Conservation (phyloP, 2,888 invertebrate genomes). For the Meteorus colon region DNA sequence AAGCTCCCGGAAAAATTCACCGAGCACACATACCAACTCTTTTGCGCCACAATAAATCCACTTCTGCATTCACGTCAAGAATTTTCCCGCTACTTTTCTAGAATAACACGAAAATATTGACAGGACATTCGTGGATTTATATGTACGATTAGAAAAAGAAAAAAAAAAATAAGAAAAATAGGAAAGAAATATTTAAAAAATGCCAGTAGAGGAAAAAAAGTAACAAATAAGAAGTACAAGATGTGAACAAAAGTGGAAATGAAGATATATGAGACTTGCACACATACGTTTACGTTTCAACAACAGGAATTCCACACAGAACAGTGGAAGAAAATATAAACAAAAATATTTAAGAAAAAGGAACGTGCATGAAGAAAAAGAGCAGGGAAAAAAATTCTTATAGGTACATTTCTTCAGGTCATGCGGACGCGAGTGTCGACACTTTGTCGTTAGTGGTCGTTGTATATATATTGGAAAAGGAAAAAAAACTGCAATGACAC, state of each 20-base stretch:
- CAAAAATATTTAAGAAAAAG: background rate
- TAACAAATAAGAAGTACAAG: background rate
- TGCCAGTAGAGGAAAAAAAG: background rate
- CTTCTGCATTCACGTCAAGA: slow-evolving; percentile 28
- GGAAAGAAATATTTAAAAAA: background rate
- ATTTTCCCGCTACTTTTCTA: background rate
- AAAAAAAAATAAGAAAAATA: background rate
- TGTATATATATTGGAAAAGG: background rate
- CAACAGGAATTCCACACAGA: background rate
- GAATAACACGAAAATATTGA: slow-evolving; percentile 22
- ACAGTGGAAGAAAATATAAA: background rate
- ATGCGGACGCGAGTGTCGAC: background rate
- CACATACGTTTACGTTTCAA: background rate
- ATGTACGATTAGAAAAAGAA: slow-evolving; percentile 29
- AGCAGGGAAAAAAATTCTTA: background rate
- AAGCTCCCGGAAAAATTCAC: slow-evolving; percentile 6
- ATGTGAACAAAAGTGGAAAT: background rate
- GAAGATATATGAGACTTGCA: background rate
- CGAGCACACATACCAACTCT: slow-evolving; percentile 8
- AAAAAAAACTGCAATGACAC: background rate
- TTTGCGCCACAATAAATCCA: slow-evolving; percentile 29
- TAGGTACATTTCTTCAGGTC: background rate
- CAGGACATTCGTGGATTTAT: slow-evolving; percentile 9
- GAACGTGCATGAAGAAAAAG: background rate
- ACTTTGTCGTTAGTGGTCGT: background rate